phyloP scores from a whole-genome alignment of 2,797 vertebrate genomes.

The Hippopotamyrus pictus region DNA sequence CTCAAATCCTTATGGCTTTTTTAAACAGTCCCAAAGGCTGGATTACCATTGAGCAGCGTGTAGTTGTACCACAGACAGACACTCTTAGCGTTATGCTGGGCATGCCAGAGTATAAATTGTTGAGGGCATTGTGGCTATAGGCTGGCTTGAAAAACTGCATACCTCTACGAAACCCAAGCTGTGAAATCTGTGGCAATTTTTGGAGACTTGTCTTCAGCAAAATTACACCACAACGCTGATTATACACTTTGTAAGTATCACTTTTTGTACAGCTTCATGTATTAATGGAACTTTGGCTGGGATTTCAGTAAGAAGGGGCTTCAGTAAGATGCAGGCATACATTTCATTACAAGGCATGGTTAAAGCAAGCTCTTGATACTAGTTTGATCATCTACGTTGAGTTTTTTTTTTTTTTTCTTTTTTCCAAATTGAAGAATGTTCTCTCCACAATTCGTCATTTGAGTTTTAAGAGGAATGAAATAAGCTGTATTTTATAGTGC shows the following conservation, averaged over 20 bases:
- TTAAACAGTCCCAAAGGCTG: neutral
- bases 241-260: neutral
- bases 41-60: neutral
- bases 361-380: neutral
- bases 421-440: neutral
- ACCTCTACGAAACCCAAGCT: neutral
- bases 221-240: slow-evolving; percentile 14
- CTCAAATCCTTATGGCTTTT: neutral
- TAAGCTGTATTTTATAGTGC: neutral
- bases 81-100: neutral
- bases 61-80: neutral
- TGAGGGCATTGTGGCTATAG: slow-evolving; percentile 3
- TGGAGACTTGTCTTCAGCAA: neutral
- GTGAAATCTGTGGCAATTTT: neutral
- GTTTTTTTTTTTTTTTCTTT: neutral
- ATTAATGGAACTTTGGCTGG: neutral
- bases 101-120: neutral
- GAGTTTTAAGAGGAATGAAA: neutral
- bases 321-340: neutral
- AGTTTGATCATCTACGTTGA: neutral
- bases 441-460: neutral
- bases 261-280: neutral
- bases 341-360: neutral
- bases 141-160: slow-evolving; percentile 9
- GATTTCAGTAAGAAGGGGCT: neutral